Evolutionary conservation across 2,888 invertebrate species (phyloP).

Genomic region (Caenorhabditis zanzibari): DNA sequence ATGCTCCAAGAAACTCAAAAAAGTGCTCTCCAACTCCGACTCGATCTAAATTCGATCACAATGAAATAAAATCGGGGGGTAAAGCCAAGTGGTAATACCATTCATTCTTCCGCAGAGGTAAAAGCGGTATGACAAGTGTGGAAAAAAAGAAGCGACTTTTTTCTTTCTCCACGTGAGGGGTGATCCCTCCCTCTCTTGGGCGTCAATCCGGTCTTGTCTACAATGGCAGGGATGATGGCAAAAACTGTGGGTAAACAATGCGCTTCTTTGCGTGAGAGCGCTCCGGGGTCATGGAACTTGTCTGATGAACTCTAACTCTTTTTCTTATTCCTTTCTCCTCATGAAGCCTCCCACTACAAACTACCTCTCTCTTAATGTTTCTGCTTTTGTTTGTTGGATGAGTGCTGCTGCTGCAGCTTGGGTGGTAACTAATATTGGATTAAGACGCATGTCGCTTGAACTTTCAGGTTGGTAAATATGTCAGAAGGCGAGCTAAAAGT

Average conservation of each 20-base stretch:
- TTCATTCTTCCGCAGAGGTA: conserved; percentile 35
- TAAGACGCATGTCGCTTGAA: conserved; percentile 46
- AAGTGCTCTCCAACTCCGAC: too few species aligned
- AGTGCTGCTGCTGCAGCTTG: conserved; percentile 10
- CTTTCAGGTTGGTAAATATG: conserved; percentile 45
- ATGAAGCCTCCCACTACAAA: conserved; percentile 41
- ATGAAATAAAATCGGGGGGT: conserved; percentile 10
- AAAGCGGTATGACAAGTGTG: conserved; percentile 58
- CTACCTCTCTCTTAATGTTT: conserved; percentile 32
- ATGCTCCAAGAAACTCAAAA: background rate
- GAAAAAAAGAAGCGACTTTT: conserved; percentile 61
- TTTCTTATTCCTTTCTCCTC: too few species aligned
- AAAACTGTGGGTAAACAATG: conserved; percentile 62
- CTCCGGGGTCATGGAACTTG: conserved; percentile 60
- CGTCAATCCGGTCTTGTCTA: conserved; percentile 58
- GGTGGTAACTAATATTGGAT: conserved; percentile 61
- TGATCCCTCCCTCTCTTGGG: conserved; percentile 51
- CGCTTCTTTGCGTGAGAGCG: conserved; percentile 24
- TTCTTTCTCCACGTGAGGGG: conserved; percentile 58
- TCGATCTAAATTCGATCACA: background rate
- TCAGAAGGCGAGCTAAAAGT: conserved; percentile 38
- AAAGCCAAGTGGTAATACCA: conserved; percentile 38
- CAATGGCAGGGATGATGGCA: conserved; percentile 63
- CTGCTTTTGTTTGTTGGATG: conserved; percentile 50
- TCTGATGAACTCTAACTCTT: conserved; percentile 45